phyloP scores from a whole-genome alignment of 1,140 invertebrate genomes.

The Brachionus asplanchnoidis region DNA sequence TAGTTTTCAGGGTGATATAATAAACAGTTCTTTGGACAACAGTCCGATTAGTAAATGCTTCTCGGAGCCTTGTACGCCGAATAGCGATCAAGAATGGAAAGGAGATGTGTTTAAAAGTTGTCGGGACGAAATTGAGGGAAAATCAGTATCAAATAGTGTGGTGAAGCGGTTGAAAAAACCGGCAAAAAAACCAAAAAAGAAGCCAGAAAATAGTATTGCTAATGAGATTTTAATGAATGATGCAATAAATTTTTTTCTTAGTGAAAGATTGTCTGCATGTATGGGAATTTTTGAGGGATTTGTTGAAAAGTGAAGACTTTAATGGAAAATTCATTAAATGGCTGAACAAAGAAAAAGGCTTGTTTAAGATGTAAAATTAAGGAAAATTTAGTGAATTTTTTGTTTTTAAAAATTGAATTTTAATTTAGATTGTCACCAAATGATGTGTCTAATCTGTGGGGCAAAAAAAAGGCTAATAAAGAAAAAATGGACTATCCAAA shows the following conservation, averaged over 20 bases:
- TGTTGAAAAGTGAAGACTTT: background rate
- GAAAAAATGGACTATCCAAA: constrained; percentile 40
- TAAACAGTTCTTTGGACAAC: background rate
- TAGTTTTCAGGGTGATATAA: background rate
- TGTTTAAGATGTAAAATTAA: background rate
- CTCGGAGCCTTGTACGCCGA: background rate
- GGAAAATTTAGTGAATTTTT: no score
- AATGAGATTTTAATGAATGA: background rate
- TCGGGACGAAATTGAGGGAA: background rate
- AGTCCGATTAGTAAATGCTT: background rate
- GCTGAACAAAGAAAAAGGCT: constrained; percentile 3
- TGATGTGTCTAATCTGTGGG: constrained; percentile 21
- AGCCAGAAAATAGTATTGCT: constrained; percentile 25
- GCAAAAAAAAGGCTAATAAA: constrained; percentile 34
- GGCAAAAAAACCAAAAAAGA: background rate
- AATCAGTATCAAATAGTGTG: background rate
- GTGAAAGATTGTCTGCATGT: constrained; percentile 35
- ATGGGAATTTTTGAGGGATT: constrained; percentile 33
- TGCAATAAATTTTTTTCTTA: background rate
- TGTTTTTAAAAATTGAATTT: no score
- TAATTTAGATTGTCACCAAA: background rate
- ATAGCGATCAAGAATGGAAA: background rate
- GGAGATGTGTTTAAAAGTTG: background rate
- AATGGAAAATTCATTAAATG: constrained; percentile 12
- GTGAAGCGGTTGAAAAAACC: background rate